phyloP scores from a whole-genome alignment of 2,888 invertebrate species.

The Cotesia congregata region DNA sequence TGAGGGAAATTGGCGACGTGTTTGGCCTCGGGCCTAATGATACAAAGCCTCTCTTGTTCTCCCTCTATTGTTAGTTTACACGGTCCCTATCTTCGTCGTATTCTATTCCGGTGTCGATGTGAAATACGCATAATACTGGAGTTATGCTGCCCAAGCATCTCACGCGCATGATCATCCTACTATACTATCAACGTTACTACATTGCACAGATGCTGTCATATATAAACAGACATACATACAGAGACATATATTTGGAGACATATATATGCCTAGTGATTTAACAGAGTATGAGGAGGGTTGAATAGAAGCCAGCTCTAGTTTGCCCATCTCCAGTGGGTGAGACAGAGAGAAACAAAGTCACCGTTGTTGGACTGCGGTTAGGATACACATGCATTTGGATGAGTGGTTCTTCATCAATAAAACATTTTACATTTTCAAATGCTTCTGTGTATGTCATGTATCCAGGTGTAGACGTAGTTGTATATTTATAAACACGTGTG shows the following conservation, averaged over 20 bases:
- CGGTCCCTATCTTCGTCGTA: background rate
- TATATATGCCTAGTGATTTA: background rate
- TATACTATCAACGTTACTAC: background rate
- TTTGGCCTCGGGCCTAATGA: conserved; percentile 6
- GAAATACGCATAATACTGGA: conserved; percentile 14
- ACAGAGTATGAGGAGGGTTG: background rate
- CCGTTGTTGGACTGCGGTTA: background rate
- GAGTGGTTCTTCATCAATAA: background rate
- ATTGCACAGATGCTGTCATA: background rate
- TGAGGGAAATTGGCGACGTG: conserved; percentile 4
- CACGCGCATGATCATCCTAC: background rate
- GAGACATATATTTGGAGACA: background rate
- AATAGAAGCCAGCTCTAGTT: background rate
- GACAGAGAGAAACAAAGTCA: background rate
- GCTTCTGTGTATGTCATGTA: background rate
- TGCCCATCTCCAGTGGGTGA: background rate
- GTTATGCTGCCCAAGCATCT: background rate
- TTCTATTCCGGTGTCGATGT: background rate
- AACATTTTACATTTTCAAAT: background rate
- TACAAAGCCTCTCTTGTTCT: conserved; percentile 1
- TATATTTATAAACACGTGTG: background rate
- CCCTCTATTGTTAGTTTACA: background rate
- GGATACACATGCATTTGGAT: background rate
- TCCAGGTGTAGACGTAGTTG: background rate
- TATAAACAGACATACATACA: background rate